Base-by-base conservation (phyloP, 1,140 invertebrate genomes). In the Venturia canescens region DNA sequence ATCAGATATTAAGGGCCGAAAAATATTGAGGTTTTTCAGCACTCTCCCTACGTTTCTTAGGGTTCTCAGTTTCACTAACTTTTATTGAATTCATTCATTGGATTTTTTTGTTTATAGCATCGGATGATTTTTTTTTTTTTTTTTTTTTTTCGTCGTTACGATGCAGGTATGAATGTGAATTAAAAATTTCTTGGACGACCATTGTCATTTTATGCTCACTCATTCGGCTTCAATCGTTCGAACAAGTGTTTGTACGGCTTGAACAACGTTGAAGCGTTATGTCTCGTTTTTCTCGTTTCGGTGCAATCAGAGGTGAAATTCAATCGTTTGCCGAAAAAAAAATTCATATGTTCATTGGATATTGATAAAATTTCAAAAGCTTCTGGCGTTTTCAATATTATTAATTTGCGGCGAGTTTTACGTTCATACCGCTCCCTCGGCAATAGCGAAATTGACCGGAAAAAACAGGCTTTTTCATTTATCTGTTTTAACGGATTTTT, bases 311-410 rank as follows among this genome's bases (percentile, higher is more conserved):
- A 5, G 53, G 21, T 57, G 53, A 57, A 57, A 23, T 27, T 66
- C 23, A 23, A n/a, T 66, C 38, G 38, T 44, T 44, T n/a, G n/a
- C n/a, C n/a, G 38, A 44, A 5, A 44, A 44, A 44, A 5, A 44
- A 44, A 44, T 5, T 44, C 7, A 13, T 44, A 9, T 44, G 1
- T 13, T 1, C 23, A 66, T n/a, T 66, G 23, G 6, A 66, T 27
- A 13, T n/a, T 15, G 70, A 72, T n/a, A 72, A 48, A 50, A 72
- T 7, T 15, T 11, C 44, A 72, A 48, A 26, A 9, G 38, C 70
- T 72, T 50, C 3, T 3, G 70, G 70, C 70, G 48, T 26, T 72
- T 50, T 50, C 38, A 50, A 72, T 72, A 72, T 50, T 72, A 72
- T 48, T 72, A 72, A 72, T 72, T 72, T 72, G 70, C 16, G 70